Evolutionary conservation across 2,797 vertebrate genomes (phyloP).

Genomic region (Helicolenus hilgendorfi): DNA sequence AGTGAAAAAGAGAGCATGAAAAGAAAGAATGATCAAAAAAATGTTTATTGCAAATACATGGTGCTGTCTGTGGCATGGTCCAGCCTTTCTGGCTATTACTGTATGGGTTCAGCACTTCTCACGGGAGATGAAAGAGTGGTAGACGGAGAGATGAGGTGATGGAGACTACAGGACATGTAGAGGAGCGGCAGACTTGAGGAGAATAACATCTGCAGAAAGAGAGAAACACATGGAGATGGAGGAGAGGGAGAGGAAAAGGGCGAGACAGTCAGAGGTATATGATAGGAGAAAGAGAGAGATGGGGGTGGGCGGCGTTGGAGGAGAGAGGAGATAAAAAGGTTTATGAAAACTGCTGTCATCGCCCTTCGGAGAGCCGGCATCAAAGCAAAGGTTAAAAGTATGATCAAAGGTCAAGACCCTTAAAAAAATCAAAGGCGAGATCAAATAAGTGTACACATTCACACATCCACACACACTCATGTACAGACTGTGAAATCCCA

Average conservation of each 20-base stretch:
- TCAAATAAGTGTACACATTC: background rate
- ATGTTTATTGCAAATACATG: constrained; percentile 47
- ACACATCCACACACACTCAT: background rate
- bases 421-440: constrained; percentile 20
- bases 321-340: constrained; percentile 25
- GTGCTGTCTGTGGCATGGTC: background rate
- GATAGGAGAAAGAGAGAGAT: background rate
- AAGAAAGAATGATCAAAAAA: background rate
- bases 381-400: constrained; percentile 53
- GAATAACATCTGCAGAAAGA: constrained; percentile 60
- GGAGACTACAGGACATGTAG: constrained; percentile 6
- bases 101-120: background rate
- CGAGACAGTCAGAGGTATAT: background rate
- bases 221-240: constrained; percentile 34
- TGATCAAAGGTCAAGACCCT: constrained; percentile 39
- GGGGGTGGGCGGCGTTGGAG: background rate
- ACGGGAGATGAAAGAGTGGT: background rate
- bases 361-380: background rate
- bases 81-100: background rate
- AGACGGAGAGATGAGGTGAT: constrained; percentile 36
- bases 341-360: constrained; percentile 33
- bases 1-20: constrained; percentile 5
- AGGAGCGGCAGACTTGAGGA: constrained; percentile 18
- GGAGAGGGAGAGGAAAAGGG: background rate
- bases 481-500: background rate